Evolutionary conservation across 2,113 vertebrate genomes (phyloP).

Genomic region (Gulo gulo): DNA sequence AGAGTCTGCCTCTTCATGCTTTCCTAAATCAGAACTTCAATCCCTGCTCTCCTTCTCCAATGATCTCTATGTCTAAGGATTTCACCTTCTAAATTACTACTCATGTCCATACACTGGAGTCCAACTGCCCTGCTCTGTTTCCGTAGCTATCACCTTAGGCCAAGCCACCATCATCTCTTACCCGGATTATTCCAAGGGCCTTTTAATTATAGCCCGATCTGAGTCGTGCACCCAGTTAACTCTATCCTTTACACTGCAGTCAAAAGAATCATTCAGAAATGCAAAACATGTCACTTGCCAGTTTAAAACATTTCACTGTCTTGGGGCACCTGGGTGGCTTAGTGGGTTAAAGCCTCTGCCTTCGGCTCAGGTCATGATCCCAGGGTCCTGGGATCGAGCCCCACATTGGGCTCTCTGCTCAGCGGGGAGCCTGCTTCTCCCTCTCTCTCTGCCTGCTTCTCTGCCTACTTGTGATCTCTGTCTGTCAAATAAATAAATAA

Average conservation of each 20-base stretch:
- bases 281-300: background rate
- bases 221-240: background rate
- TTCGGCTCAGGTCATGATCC: too few relatives aligned
- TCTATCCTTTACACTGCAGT: background rate
- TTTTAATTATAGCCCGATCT: background rate
- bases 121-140: background rate
- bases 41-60: background rate
- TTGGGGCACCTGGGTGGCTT: too few relatives aligned
- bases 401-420: too few relatives aligned
- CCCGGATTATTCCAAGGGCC: background rate
- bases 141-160: background rate
- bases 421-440: too few relatives aligned
- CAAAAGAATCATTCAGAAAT: background rate
- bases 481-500: too few relatives aligned
- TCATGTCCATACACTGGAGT: background rate
- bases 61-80: background rate
- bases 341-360: too few relatives aligned
- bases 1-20: background rate
- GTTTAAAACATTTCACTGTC: background rate
- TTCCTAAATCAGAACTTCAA: background rate
- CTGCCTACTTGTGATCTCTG: too few relatives aligned
- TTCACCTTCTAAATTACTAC: background rate
- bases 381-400: too few relatives aligned
- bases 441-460: too few relatives aligned
- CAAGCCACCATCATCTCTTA: background rate